Conservation (phyloP, 1,140 invertebrate species). For the Megalopta genalis region DNA sequence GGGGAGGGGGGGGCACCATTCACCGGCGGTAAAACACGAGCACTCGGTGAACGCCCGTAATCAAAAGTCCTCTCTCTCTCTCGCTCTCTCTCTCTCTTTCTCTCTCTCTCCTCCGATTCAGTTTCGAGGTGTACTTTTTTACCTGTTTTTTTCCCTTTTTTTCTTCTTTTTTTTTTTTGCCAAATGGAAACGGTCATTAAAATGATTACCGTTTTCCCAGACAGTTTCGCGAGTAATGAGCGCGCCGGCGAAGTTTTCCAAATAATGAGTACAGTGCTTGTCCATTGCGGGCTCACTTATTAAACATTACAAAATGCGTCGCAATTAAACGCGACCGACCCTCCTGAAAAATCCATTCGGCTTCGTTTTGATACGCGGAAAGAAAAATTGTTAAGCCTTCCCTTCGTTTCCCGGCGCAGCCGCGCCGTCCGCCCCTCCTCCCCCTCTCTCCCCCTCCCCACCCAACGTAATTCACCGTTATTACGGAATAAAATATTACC, state of each 20-base stretch:
- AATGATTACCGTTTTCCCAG: conserved; percentile 23
- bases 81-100: no score
- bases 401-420: no score
- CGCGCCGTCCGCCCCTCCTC: no score
- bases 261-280: conserved; percentile 20
- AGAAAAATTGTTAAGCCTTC: no score
- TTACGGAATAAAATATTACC: no score
- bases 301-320: conserved; percentile 29
- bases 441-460: no score
- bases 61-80: neutral
- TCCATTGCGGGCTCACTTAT: conserved; percentile 11
- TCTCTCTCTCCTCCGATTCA: no score
- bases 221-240: conserved; percentile 9
- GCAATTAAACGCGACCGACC: conserved; percentile 17
- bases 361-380: no score
- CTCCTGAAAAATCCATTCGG: no score
- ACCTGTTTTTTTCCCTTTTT: neutral
- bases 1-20: no score
- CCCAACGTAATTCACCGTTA: no score
- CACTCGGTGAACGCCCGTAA: neutral
- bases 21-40: neutral
- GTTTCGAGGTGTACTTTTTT: neutral
- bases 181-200: conserved; percentile 34
- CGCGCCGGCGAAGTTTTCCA: neutral
- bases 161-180: conserved; percentile 1